A percentile compares a stretch with the other conserved stretches of the same genome.
Evolutionary conservation across 2,888 invertebrate species (phyloP).

Genomic region (Lithophane semibrunnea): DNA sequence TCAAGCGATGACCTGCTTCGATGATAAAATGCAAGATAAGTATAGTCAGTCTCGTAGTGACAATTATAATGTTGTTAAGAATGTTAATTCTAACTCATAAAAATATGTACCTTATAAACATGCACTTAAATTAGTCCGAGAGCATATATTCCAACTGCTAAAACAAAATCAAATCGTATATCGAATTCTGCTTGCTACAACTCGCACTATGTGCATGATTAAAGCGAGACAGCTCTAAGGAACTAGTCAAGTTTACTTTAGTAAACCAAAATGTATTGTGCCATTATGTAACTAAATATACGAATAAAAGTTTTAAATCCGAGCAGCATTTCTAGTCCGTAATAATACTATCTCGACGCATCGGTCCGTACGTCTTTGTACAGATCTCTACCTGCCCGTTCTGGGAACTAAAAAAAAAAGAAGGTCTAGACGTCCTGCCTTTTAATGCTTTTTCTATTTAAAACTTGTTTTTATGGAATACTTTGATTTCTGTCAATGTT

Average conservation of each 20-base stretch:
- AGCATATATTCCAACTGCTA: background rate
- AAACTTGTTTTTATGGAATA: constrained; percentile 84
- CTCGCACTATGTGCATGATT: background rate
- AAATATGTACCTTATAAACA: background rate
- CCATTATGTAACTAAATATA: constrained; percentile 6
- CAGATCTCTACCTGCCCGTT: constrained; percentile 85
- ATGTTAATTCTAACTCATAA: constrained; percentile 19
- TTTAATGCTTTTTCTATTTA: constrained; percentile 85
- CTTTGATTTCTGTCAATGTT: constrained; percentile 81
- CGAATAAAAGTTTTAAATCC: constrained; percentile 63
- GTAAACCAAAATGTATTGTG: constrained; percentile 16
- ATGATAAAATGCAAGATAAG: constrained; percentile 49
- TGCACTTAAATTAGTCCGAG: background rate
- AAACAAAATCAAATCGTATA: background rate
- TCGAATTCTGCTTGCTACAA: background rate
- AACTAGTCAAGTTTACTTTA: constrained; percentile 3
- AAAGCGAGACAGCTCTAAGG: background rate
- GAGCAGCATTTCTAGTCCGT: constrained; percentile 55
- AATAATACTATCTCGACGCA: constrained; percentile 63
- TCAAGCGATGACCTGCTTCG: constrained; percentile 59
- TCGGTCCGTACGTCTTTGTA: constrained; percentile 66
- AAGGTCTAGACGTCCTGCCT: constrained; percentile 89
- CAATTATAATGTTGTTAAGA: background rate
- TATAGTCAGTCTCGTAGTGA: constrained; percentile 8
- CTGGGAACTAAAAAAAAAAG: constrained; percentile 85